phyloP scores from a whole-genome alignment of 2,888 invertebrate species.

The Anoplius nigerrimus region DNA sequence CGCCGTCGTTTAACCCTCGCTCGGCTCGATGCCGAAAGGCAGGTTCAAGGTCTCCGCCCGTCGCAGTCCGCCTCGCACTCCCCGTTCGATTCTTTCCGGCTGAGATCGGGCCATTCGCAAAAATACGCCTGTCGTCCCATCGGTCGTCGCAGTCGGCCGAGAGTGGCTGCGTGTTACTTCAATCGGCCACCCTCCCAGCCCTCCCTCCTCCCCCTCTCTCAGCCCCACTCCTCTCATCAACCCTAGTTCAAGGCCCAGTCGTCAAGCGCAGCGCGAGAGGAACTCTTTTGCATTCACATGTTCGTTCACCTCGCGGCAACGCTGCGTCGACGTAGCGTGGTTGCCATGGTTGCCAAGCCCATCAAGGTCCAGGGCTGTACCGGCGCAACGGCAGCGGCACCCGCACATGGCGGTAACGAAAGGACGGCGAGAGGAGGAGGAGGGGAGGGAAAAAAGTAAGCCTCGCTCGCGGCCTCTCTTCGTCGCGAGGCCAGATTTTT shows the following conservation, averaged over 20 bases:
- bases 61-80: neutral
- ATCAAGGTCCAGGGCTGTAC: slow-evolving; percentile 51
- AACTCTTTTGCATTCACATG: slow-evolving; percentile 55
- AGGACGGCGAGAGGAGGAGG: neutral
- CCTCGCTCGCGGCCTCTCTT: slow-evolving; percentile 23
- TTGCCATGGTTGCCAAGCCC: slow-evolving; percentile 61
- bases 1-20: too few species aligned
- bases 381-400: neutral
- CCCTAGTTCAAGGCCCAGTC: slow-evolving; percentile 44
- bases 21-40: too few species aligned
- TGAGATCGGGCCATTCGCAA: neutral
- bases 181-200: neutral
- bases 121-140: slow-evolving; percentile 7
- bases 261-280: slow-evolving; percentile 15
- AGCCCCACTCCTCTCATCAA: slow-evolving; percentile 13
- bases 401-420: neutral
- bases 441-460: slow-evolving; percentile 13
- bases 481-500: slow-evolving; percentile 49
- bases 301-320: slow-evolving; percentile 55
- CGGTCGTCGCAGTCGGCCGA: neutral
- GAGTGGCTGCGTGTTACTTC: neutral
- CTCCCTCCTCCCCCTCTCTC: neutral
- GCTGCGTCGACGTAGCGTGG: slow-evolving; percentile 44
- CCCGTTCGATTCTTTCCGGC: neutral
- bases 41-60: too few species aligned